phyloP scores from a whole-genome alignment of 1,140 invertebrate genomes.

The Oncopodura yosiiana region DNA sequence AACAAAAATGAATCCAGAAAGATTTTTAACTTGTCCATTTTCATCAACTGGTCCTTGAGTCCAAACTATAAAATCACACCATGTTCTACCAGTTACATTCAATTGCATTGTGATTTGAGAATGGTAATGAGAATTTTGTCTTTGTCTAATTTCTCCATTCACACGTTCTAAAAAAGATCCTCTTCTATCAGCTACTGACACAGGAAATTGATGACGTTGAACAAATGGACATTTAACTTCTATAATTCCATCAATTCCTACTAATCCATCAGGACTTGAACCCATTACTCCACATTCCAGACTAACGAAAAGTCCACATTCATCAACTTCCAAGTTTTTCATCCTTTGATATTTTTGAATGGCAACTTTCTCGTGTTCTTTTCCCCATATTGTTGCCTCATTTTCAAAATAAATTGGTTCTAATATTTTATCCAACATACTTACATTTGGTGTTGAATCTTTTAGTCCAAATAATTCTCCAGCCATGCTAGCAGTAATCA shows the following conservation, averaged over 20 bases:
- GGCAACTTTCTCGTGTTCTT: neutral
- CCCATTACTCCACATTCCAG: conserved; percentile 37
- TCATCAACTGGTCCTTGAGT: conserved; percentile 30
- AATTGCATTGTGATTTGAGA: conserved; percentile 42
- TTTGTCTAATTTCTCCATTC: conserved; percentile 27
- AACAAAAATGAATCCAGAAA: conserved; percentile 22
- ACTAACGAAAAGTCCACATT: conserved; percentile 40
- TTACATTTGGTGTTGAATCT: conserved; percentile 1
- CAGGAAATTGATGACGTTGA: conserved; percentile 25
- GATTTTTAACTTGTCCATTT: neutral
- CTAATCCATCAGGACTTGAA: conserved; percentile 41
- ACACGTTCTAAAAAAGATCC: neutral
- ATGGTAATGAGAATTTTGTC: conserved; percentile 38
- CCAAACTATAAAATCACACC: conserved; percentile 40
- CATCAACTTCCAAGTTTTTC: conserved; percentile 29
- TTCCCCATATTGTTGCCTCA: neutral
- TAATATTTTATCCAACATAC: neutral
- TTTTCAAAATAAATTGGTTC: neutral
- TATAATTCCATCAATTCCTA: conserved; percentile 37
- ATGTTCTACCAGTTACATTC: conserved; percentile 36
- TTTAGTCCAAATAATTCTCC: neutral
- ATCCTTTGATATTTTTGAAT: neutral
- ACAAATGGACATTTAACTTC: conserved; percentile 39
- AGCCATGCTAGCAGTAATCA: conserved; percentile 3
- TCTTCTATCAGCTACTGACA: conserved; percentile 15